phyloP scores from a whole-genome alignment of 2,113 vertebrate species.

The Ciconia maguari region DNA sequence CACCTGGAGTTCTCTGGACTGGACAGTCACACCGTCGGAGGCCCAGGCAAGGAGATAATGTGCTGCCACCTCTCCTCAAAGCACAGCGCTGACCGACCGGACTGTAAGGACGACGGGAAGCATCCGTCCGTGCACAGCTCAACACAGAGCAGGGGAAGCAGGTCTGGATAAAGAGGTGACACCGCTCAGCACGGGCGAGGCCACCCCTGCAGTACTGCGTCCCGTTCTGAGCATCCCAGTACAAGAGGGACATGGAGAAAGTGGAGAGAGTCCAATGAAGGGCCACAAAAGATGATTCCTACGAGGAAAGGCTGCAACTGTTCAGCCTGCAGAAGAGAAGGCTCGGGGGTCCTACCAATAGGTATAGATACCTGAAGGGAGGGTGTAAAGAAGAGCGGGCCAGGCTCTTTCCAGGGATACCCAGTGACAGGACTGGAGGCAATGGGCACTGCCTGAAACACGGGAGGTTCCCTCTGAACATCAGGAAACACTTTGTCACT shows the following conservation, averaged over 20 bases:
- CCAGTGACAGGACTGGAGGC: neutral
- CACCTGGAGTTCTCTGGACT: neutral
- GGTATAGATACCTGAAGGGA: neutral
- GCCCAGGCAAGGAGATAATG: neutral
- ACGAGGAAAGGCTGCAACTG: neutral
- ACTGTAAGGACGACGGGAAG: neutral
- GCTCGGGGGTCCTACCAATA: neutral
- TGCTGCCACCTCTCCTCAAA: neutral
- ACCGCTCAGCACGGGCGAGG: neutral
- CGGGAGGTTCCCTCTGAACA: neutral
- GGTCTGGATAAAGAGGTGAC: neutral
- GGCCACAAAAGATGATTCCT: too few relatives aligned
- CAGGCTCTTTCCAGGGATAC: neutral
- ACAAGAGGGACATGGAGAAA: too few relatives aligned
- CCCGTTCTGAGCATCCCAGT: neutral
- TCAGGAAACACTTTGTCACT: neutral
- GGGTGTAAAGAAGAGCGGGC: neutral
- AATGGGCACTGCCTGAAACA: neutral
- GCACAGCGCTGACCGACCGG: too few relatives aligned
- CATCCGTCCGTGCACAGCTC: fast-evolving
- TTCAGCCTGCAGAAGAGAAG: neutral
- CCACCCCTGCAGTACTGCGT: neutral
- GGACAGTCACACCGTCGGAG: fast-evolving
- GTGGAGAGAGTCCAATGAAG: neutral
- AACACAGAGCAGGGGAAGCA: neutral